phyloP scores from a whole-genome alignment of 2,113 vertebrate species.

The Corydoras sp. region DNA sequence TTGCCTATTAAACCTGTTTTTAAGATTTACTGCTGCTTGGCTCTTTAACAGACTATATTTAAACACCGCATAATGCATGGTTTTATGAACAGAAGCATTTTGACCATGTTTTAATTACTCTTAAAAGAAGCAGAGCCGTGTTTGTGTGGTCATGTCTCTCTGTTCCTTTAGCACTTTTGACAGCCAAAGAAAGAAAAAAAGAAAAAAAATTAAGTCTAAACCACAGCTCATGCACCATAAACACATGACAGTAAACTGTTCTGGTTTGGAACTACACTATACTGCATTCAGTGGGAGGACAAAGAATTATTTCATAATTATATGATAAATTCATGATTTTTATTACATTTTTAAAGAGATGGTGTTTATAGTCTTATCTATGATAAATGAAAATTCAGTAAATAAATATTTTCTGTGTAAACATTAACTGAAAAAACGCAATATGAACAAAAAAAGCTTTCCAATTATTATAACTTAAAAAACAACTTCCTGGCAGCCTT shows the following conservation, averaged over 20 bases:
- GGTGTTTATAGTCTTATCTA: too few species aligned
- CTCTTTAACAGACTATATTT: constrained; percentile 29
- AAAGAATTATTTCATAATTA: too few species aligned
- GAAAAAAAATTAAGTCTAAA: background rate
- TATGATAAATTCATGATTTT: too few species aligned
- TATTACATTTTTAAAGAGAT: too few species aligned
- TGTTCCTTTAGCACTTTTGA: background rate
- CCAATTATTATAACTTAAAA: too few species aligned
- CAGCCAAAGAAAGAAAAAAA: background rate
- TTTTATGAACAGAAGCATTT: constrained; percentile 9
- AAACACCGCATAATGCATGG: constrained; percentile 17
- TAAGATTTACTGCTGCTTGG: constrained; percentile 26
- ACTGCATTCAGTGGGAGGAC: too few species aligned
- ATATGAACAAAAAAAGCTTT: too few species aligned
- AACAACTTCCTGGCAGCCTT: too few species aligned
- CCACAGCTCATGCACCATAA: background rate
- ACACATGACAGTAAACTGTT: background rate
- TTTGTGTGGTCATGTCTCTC: constrained; percentile 21
- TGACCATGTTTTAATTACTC: background rate
- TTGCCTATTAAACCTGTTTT: constrained; percentile 19
- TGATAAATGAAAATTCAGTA: too few species aligned
- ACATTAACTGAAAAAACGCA: too few species aligned
- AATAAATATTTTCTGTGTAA: too few species aligned
- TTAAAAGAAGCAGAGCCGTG: constrained; percentile 43
- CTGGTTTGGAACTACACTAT: too few species aligned